Conservation (phyloP, 1,140 invertebrate species). For the Atta cephalotes region DNA sequence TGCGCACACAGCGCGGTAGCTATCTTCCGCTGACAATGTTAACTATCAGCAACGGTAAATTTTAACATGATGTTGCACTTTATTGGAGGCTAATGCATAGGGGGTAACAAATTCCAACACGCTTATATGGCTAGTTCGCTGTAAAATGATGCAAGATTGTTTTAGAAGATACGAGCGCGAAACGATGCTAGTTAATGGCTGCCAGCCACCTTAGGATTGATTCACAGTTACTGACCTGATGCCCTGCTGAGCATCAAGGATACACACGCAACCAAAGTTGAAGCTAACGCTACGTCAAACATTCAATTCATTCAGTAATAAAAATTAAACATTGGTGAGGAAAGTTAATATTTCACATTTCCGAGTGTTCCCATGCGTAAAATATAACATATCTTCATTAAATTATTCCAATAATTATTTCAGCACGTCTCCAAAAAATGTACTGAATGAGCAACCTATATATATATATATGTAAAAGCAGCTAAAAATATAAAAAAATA, state of each 20-base stretch:
- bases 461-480: too few relatives aligned
- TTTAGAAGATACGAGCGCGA: conserved; percentile 71
- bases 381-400: neutral
- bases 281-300: conserved; percentile 32
- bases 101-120: conserved; percentile 36
- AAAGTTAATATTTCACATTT: neutral
- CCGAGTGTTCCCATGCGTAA: neutral
- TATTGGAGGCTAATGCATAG: neutral
- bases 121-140: conserved; percentile 43
- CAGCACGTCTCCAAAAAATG: neutral
- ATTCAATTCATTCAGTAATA: conserved; percentile 30
- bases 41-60: neutral
- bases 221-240: conserved; percentile 76
- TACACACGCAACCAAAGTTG: conserved; percentile 63
- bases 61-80: conserved; percentile 21
- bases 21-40: conserved; percentile 4
- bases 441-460: neutral
- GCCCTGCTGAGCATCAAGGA: conserved; percentile 72
- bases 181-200: conserved; percentile 78
- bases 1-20: neutral
- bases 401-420: neutral
- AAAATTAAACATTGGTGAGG: conserved; percentile 20
- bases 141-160: conserved; percentile 65
- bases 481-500: too few relatives aligned
- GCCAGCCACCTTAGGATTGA: conserved; percentile 76